Percentiles rank a stretch among this genome's conserved stretches.
Conservation (phyloP, 2,797 vertebrate genomes). For the Sitta carolinensis region DNA sequence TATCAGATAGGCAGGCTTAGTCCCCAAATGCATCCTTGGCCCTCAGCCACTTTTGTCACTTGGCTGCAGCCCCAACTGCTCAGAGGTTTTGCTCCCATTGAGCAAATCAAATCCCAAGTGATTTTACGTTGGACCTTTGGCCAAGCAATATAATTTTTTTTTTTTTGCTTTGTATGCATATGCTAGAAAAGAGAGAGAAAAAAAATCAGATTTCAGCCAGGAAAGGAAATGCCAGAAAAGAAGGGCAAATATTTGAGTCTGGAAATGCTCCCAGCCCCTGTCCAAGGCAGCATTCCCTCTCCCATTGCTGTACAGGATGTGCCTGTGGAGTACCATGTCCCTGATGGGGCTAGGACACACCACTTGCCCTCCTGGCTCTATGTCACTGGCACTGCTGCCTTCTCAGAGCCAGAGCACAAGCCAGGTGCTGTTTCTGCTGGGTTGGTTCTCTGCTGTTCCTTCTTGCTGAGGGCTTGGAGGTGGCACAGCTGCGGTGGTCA, state of each 20-base stretch:
- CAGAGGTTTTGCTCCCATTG: background rate
- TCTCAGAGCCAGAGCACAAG: background rate
- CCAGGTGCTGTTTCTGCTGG: background rate
- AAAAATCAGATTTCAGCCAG: background rate
- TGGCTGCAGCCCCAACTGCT: background rate
- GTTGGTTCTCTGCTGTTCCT: background rate
- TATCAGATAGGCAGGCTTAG: background rate
- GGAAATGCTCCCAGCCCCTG: background rate
- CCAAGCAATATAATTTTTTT: background rate
- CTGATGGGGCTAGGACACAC: rapidly evolving
- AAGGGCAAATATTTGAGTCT: background rate
- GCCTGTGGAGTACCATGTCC: background rate
- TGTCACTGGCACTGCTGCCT: background rate
- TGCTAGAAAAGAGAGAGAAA: background rate
- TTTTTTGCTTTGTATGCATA: background rate
- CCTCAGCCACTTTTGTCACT: background rate
- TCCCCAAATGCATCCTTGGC: background rate
- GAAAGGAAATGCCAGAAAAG: slow-evolving; percentile 1
- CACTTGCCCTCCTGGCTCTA: background rate
- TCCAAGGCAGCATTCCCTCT: background rate
- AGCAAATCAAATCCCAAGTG: background rate
- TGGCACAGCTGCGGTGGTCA: rapidly evolving
- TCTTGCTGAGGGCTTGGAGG: background rate
- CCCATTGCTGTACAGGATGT: rapidly evolving
- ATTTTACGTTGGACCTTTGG: background rate